phyloP scores from a whole-genome alignment of 2,888 invertebrate species.

The Heliconius erato region DNA sequence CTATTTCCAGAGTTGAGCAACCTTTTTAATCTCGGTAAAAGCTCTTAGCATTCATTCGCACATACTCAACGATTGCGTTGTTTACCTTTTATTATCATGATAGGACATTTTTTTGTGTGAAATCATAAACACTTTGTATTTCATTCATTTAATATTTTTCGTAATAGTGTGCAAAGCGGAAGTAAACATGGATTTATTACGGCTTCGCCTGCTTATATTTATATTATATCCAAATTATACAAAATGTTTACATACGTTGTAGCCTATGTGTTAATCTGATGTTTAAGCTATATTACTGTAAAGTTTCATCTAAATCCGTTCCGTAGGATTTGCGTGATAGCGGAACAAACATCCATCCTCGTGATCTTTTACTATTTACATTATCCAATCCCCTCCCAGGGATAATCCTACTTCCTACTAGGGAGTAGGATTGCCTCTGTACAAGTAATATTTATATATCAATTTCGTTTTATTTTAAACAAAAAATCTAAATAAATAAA shows the following conservation, averaged over 20 bases:
- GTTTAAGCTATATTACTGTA: too few species aligned
- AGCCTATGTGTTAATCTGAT: too few species aligned
- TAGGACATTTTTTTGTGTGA: slow-evolving; percentile 29
- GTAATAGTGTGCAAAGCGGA: not conserved
- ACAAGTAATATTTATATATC: not conserved
- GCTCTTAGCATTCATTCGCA: slow-evolving; percentile 48
- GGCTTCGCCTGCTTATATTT: too few species aligned
- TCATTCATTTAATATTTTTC: not conserved
- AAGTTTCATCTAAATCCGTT: too few species aligned
- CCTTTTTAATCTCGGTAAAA: slow-evolving; percentile 49
- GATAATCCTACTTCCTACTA: too few species aligned
- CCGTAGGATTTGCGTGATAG: too few species aligned
- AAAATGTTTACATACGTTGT: too few species aligned
- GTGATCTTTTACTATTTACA: too few species aligned
- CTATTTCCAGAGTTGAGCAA: slow-evolving; percentile 45
- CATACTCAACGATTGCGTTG: slow-evolving; percentile 37
- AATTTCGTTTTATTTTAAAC: not conserved
- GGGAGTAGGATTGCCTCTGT: not conserved
- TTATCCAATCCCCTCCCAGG: too few species aligned
- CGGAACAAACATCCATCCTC: too few species aligned
- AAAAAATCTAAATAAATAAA: too few species aligned
- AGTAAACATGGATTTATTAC: not conserved
- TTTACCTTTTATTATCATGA: slow-evolving; percentile 37
- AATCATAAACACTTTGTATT: slow-evolving; percentile 7
- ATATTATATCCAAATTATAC: too few species aligned